Conservation (phyloP, 2,797 vertebrate species). For the Delichon dasypus region DNA sequence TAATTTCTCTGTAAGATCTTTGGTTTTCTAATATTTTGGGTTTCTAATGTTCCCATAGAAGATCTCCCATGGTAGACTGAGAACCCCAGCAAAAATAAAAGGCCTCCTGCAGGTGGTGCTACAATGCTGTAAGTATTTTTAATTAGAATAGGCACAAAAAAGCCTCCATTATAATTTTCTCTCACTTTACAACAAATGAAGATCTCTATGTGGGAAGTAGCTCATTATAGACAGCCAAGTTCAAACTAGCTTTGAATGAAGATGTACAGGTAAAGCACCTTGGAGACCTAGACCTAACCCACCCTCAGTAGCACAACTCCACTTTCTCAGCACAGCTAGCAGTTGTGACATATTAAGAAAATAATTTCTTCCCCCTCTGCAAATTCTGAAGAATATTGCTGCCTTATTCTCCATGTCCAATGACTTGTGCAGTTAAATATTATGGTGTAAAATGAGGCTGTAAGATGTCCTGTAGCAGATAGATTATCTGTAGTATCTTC, state of each 20-base stretch:
- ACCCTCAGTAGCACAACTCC: not conserved
- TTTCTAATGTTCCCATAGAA: not conserved
- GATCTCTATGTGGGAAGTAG: not conserved
- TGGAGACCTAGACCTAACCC: not conserved
- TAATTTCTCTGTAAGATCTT: not conserved
- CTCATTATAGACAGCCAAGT: not conserved
- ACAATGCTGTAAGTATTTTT: constrained; percentile 64
- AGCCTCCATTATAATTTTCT: not conserved
- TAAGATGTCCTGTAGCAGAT: not conserved
- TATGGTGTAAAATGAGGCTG: not conserved
- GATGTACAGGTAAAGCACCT: not conserved
- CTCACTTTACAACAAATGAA: not conserved
- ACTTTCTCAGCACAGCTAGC: not conserved
- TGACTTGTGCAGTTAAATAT: not conserved
- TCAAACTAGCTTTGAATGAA: not conserved
- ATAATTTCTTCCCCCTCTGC: not conserved
- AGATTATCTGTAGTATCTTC: not conserved
- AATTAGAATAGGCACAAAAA: constrained; percentile 17
- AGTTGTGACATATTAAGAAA: not conserved
- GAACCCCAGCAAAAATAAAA: constrained; percentile 39
- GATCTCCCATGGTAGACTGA: not conserved
- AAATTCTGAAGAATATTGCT: not conserved
- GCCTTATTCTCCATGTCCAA: not conserved
- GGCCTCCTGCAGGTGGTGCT: constrained; percentile 79
- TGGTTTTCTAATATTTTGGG: not conserved